phyloP scores from a whole-genome alignment of 1,140 invertebrate genomes.

The Hermatobates lingyangjiaoensis region DNA sequence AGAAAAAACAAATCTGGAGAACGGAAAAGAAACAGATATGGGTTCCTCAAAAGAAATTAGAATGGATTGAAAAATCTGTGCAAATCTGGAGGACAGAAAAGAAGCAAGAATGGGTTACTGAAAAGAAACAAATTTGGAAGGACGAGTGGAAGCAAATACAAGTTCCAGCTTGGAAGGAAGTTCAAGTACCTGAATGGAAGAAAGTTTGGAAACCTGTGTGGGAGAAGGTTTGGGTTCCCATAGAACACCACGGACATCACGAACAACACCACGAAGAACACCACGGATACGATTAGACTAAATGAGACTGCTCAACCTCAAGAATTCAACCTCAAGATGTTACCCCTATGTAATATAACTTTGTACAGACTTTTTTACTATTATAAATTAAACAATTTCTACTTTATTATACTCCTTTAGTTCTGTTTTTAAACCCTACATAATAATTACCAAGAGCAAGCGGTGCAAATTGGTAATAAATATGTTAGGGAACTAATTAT shows the following conservation, averaged over 20 bases:
- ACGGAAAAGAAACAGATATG: constrained; percentile 28
- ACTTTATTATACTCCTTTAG: no score
- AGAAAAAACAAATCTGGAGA: constrained; percentile 26
- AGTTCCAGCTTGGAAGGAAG: constrained; percentile 34
- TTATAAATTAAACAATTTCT: no score
- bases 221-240: constrained; percentile 29
- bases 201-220: constrained; percentile 39
- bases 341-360: no score
- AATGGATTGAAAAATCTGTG: constrained; percentile 39
- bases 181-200: constrained; percentile 39
- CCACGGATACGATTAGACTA: background rate
- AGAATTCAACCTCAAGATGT: no score
- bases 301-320: no score
- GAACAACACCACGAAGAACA: background rate
- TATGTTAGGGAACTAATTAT: no score
- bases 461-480: no score
- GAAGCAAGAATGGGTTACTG: constrained; percentile 18
- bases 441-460: no score
- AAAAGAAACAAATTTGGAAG: constrained; percentile 25
- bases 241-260: background rate
- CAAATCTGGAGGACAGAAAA: constrained; percentile 34
- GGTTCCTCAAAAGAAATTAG: constrained; percentile 26
- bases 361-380: no score
- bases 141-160: constrained; percentile 30
- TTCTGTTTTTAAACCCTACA: no score